Base-by-base conservation (phyloP, 2,113 vertebrate genomes). In the Neofelis nebulosa region DNA sequence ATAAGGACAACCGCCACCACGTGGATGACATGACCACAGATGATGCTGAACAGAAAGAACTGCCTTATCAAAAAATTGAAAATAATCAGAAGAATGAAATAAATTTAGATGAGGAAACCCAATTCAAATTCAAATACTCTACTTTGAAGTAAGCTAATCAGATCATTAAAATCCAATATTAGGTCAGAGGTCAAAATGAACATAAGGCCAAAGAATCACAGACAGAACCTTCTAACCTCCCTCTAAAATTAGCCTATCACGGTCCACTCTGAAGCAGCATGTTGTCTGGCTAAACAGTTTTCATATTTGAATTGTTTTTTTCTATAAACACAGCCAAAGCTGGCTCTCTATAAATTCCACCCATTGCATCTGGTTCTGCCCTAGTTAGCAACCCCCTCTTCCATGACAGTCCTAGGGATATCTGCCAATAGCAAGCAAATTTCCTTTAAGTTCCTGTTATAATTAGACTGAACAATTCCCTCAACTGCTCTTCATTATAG, bases 341-440 rank as follows among this genome's bases (percentile, higher is more conserved):
- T 36, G 65, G 61, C 61, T 82, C 31, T 92, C 91, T 97, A 11
- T 79, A 89, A 92, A 90, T 55, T 76, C 80, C 73, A 94, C 69
- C 91, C 69, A 68, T 7, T 68, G 57, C 74, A 33, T 88, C 93
- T 33, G 84, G 91, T 95, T 98, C 81, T 93, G 81, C 91, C 94
- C 97, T 83, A 73, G 18, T 97, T 97, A 98, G 88, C 94, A 97
- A 91, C 33, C 76, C 52, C 61, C 71, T 97, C 92, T 97, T 82
- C 94, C 85, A n/a, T 85, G 87, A 71, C 87, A 95, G 90, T 80
- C 74, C 92, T 41, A 48, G 81, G 85, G 81, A 95, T 38, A 95
- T 50, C 65, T 85, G 80, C 76, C 93, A 95, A 85, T 0, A 89
- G 90, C 21, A 89, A 96, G 71, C 36, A 92, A 38, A 94, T 94